These are phyloP conservation scores for Ochropacha duplaris DNA, from an alignment of 2,888 invertebrate species.

Conservation along the genomic window DNA sequence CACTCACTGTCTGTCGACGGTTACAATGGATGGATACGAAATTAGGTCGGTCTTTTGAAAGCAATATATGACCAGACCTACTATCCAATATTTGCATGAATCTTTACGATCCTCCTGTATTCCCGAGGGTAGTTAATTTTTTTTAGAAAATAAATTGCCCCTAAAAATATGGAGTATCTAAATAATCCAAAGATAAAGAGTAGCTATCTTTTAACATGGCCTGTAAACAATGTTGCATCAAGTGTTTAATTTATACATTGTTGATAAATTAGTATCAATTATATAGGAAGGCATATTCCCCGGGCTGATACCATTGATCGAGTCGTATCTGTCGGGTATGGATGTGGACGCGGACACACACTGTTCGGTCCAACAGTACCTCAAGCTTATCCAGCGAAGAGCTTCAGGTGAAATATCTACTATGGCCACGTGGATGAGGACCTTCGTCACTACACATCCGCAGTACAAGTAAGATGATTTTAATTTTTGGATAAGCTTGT, in stretches of 20 bases:
- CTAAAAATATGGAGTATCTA: too few relatives aligned
- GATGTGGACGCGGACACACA: conserved; percentile 99
- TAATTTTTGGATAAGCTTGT: too few relatives aligned
- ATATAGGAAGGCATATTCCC: conserved; percentile 93
- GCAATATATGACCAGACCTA: too few relatives aligned
- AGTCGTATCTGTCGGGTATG: conserved; percentile 96
- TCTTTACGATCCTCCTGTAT: too few relatives aligned
- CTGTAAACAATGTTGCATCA: neutral
- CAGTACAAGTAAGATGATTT: conserved; percentile 92
- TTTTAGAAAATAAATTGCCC: too few relatives aligned
- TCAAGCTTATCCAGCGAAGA: conserved; percentile 94
- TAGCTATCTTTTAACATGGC: too few relatives aligned
- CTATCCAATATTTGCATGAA: too few relatives aligned
- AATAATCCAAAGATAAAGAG: too few relatives aligned
- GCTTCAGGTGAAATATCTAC: conserved; percentile 96
- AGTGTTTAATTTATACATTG: neutral
- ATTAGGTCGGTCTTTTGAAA: too few relatives aligned
- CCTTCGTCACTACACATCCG: conserved; percentile 93
- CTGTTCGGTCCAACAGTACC: conserved; percentile 98
- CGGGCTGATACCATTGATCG: conserved; percentile 96
- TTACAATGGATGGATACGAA: too few relatives aligned
- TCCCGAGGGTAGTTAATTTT: too few relatives aligned
- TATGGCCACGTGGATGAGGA: conserved; percentile 96
- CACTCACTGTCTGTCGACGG: too few relatives aligned
- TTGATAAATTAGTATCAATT: neutral